Evolutionary conservation across 2,888 invertebrate genomes (phyloP).

Genomic region (Hetaerina titia): DNA sequence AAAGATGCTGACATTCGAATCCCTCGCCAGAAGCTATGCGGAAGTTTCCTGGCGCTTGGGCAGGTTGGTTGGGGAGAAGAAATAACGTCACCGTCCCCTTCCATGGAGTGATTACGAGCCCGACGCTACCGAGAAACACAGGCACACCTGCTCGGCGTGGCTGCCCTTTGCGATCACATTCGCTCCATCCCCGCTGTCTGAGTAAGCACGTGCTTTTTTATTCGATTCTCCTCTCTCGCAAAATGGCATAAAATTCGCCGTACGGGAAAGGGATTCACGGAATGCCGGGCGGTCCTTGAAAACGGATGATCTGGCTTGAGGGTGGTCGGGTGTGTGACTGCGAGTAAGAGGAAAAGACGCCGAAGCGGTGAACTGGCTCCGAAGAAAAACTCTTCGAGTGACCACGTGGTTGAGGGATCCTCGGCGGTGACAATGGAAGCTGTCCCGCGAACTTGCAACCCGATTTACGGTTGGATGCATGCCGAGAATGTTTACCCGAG

Average conservation of each 20-base stretch:
- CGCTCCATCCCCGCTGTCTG: background rate
- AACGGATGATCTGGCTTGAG: background rate
- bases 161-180: background rate
- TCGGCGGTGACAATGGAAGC: background rate
- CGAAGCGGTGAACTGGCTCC: background rate
- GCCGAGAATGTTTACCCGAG: background rate
- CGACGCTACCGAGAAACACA: background rate
- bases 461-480: background rate
- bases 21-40: background rate
- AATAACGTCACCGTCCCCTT: background rate
- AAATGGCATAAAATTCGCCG: background rate
- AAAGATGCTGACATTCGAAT: background rate
- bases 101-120: background rate
- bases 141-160: background rate
- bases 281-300: constrained; percentile 8
- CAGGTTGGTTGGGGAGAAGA: background rate
- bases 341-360: background rate
- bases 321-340: background rate
- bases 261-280: background rate
- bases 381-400: background rate
- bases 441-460: background rate
- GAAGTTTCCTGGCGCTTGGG: background rate
- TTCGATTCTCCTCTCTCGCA: background rate
- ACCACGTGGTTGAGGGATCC: background rate
- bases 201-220: background rate